Evolutionary conservation across 2,888 invertebrate genomes (phyloP), one percentile per base, ranked within the genome.

Genomic region (Xanthorhoe designata): DNA sequence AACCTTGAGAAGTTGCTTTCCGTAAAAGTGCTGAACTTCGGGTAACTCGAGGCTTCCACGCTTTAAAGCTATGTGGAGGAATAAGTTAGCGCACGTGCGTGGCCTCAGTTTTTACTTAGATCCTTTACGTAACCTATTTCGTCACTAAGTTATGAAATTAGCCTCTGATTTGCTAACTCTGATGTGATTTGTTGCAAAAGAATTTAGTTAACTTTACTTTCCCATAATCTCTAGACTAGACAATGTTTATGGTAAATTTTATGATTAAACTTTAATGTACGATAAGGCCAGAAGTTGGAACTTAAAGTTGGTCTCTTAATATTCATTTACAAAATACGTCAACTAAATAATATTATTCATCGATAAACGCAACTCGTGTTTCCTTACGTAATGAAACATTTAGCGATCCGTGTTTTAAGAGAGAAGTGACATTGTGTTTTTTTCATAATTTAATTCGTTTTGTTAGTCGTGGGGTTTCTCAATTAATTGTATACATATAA

Each of bases 341-440:
- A 64, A 60, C 65, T 60, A 54, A 81, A 79, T 17, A 47, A 47
- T 47, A 49, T 90, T 89, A 86, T 78, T 80, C 88, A 88, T 89
- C 74, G 82, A 82, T 81, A 80, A 81, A 88, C 83, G 81, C 77
- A 85, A 85, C 85, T 85, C 83, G 83, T 79, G 78, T 82, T 82
- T 73, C 74, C 69, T 90, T 88, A 85, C 75, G 76, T 85, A 89
- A 89, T 68, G 65, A 62, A 70, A 54, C 66, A 67, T 70, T 69
- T 64, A 66, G 61, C 71, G 78, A 76, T 72, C 74, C 75, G 77
- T 84, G 85, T 78, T 77, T 86, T 75, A 71, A 83, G 83, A 80
- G 79, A 70, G 47, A 72, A 78, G 32, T 78, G 63, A 64, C 56
- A 67, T 50, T 78, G 69, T 66, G 69, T 60, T 70, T 38, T 58